phyloP scores from a whole-genome alignment of 37 sponge, comb jelly and placozoan species.

The Aphrocallistes beatrix region DNA sequence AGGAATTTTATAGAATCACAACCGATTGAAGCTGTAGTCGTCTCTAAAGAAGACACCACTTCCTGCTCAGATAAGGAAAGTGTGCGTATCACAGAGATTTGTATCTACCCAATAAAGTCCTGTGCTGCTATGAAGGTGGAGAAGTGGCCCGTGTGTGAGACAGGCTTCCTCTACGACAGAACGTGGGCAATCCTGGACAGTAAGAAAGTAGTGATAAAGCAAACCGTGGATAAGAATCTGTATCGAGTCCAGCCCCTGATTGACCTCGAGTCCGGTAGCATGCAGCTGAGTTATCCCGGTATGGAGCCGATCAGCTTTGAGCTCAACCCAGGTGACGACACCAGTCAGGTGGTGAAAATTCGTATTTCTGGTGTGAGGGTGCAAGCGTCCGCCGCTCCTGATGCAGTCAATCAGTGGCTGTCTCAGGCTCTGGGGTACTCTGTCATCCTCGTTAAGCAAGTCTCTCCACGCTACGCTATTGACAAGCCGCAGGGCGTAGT shows the following conservation, averaged over 20 bases:
- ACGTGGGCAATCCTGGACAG: slow-evolving; percentile 39
- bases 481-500: background rate
- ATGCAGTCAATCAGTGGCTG: background rate
- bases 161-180: slow-evolving; percentile 68
- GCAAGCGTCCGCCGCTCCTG: background rate
- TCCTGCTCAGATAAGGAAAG: background rate
- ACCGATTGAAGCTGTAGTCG: background rate
- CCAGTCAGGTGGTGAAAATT: background rate
- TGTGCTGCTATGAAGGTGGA: slow-evolving; percentile 32
- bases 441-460: background rate
- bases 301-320: background rate
- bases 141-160: slow-evolving; percentile 52
- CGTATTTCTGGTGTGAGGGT: background rate
- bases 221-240: slow-evolving; percentile 59
- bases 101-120: background rate
- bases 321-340: background rate
- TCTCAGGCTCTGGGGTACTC: background rate
- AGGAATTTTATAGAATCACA: background rate
- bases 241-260: slow-evolving; percentile 41
- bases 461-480: background rate
- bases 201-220: slow-evolving; percentile 27
- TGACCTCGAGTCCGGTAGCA: slow-evolving; percentile 27
- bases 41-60: background rate
- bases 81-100: background rate
- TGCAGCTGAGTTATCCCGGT: slow-evolving; percentile 21